phyloP scores from a whole-genome alignment of 2,797 vertebrate genomes.

The Pangasius larnaudii region DNA sequence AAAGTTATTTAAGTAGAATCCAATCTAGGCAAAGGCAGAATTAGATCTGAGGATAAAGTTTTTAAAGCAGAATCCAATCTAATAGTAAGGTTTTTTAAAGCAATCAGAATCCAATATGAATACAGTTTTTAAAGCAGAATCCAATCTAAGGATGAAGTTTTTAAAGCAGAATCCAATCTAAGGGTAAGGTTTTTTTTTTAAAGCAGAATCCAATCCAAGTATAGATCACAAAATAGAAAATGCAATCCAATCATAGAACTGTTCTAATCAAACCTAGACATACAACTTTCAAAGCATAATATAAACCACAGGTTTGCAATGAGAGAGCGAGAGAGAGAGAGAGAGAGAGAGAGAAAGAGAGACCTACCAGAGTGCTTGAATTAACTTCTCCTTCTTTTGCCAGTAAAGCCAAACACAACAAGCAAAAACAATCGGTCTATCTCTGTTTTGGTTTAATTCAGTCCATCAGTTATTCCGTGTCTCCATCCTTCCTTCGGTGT shows the following conservation, averaged over 20 bases:
- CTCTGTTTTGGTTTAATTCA: not conserved
- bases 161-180: not conserved
- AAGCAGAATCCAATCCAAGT: not conserved
- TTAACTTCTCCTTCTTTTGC: not conserved
- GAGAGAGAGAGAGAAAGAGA: not conserved
- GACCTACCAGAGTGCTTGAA: constrained; percentile 4
- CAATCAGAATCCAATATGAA: no score
- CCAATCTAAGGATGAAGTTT: no score
- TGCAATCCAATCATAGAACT: not conserved
- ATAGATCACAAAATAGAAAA: not conserved
- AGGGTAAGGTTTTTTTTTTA: not conserved
- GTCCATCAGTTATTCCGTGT: not conserved
- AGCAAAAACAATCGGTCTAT: not conserved
- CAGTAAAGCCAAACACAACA: not conserved
- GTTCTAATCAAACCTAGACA: not conserved
- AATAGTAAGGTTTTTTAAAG: no score
- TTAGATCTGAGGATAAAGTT: not conserved
- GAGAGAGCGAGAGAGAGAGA: not conserved
- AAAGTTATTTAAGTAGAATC: no score
- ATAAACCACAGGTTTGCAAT: not conserved
- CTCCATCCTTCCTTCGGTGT: not conserved
- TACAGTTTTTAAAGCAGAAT: no score
- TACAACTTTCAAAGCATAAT: not conserved
- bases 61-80: not conserved
- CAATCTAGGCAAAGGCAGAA: not conserved